phyloP scores from a whole-genome alignment of 1,140 invertebrate genomes.

The Drosophila quadrilineata region DNA sequence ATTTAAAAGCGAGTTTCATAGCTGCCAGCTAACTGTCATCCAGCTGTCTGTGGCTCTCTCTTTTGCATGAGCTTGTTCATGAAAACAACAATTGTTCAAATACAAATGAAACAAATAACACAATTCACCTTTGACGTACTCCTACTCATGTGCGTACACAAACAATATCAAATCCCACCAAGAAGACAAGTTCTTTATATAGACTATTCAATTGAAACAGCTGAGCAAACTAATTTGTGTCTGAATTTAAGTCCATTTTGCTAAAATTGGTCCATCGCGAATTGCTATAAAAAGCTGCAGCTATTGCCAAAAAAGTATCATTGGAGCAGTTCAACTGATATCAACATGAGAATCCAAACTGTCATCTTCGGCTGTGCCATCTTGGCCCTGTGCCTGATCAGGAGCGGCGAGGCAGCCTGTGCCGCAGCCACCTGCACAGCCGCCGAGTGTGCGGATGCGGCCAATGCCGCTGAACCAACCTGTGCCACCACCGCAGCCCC shows the following conservation, averaged over 20 bases:
- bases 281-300: slow-evolving; percentile 5
- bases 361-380: neutral
- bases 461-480: neutral
- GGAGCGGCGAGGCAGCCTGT: neutral
- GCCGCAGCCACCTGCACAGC: neutral
- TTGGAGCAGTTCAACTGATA: neutral
- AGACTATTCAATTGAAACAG: neutral
- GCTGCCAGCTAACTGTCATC: too few relatives aligned
- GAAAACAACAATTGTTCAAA: neutral
- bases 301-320: neutral
- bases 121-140: too few relatives aligned
- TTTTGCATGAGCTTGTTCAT: too few relatives aligned
- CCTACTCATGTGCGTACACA: too few relatives aligned
- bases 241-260: too few relatives aligned
- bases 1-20: too few relatives aligned
- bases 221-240: too few relatives aligned
- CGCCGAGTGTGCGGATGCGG: neutral
- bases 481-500: neutral
- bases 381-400: neutral
- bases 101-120: neutral
- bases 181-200: too few relatives aligned
- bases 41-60: too few relatives aligned
- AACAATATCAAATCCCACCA: too few relatives aligned
- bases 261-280: too few relatives aligned
- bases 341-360: slow-evolving; percentile 9